Evolutionary conservation across 2,888 invertebrate species (phyloP), one percentile per base, ranked within the genome.

Genomic region (Drosophila nr. medialis): DNA sequence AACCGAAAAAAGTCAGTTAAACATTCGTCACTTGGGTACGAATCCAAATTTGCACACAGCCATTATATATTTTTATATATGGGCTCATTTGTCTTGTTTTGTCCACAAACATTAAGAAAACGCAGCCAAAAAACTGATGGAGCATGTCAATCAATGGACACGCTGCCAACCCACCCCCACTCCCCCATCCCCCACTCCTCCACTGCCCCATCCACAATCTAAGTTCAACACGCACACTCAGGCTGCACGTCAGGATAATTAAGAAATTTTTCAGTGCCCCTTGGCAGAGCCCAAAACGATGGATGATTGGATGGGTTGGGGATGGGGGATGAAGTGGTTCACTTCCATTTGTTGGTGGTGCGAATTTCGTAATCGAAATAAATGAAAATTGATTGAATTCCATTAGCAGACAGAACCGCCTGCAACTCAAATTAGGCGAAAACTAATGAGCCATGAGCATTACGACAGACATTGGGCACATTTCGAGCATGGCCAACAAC

Each of bases 311-410:
- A 29, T 49, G 15, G 59, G 61, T 24, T 29, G 10, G 29, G 48
- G 2, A n/a, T 36, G 62, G 50, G 50, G 38, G n/a, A 60, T 51
- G 75, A 63, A 72, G 61, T 69, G 67, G 51, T 38, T 29, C 27
- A 56, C 64, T 50, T 63, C 58, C 53, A 49, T 50, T 45, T 38
- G 34, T 66, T 67, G 88, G 76, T 85, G 86, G 80, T 80, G 89
- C 83, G 86, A 86, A 77, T 84, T 78, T 74, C 67, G 85, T 75
- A 89, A 86, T 86, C 87, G 89, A 86, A 87, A 76, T 90, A 90
- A 91, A 91, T 91, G 91, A 90, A 91, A 90, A 91, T 91, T 91
- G 90, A 91, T 91, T 86, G 91, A 91, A 90, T 88, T 90, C 89
- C 90, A 89, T 91, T 89, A 89, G 82, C 81, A 81, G 76, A 40